Evolutionary conservation across 1,140 invertebrate species (phyloP).

Genomic region (Papilio polyxenes): DNA sequence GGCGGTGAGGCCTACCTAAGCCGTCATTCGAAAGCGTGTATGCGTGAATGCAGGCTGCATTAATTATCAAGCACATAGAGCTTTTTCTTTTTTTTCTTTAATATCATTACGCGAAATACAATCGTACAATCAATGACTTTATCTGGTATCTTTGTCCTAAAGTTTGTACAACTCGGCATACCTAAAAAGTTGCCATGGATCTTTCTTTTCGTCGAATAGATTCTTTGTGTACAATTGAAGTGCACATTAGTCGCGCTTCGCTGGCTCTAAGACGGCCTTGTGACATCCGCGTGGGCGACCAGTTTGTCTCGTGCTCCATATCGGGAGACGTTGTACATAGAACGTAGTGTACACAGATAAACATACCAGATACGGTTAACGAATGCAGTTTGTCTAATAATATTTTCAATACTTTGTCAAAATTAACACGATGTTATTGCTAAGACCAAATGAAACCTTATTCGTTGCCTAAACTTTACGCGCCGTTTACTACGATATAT

Average conservation of each 20-base stretch:
- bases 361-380: background rate
- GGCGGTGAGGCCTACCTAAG: background rate
- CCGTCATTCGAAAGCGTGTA: background rate
- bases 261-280: conserved; percentile 25
- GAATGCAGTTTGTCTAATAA: background rate
- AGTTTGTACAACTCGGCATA: no score
- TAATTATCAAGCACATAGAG: background rate
- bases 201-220: background rate
- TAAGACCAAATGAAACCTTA: no score
- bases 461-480: no score
- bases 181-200: no score
- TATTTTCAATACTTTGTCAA: background rate
- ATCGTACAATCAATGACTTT: background rate
- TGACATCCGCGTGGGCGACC: conserved; percentile 27
- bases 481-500: no score
- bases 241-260: conserved; percentile 18
- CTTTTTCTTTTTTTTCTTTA: no score
- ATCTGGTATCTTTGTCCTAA: background rate
- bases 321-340: conserved; percentile 11
- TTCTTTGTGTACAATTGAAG: conserved; percentile 14
- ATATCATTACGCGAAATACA: background rate
- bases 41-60: no score
- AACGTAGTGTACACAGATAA: conserved; percentile 1
- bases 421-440: no score
- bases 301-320: conserved; percentile 26